phyloP scores from a whole-genome alignment of 2,888 invertebrate species.

The Koerneria pararmatus region DNA sequence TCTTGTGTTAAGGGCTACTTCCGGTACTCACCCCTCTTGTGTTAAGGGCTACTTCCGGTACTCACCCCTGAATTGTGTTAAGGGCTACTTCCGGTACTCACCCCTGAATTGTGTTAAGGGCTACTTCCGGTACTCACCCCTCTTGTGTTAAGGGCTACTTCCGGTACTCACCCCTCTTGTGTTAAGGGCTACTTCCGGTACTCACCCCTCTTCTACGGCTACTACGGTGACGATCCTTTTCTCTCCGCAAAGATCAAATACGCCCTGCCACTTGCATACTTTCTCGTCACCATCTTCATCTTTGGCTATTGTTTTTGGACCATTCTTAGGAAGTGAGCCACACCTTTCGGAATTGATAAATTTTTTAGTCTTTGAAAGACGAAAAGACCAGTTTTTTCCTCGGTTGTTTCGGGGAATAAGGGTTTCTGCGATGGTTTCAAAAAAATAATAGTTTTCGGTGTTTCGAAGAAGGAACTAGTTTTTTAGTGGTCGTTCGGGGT shows the following conservation, averaged over 20 bases:
- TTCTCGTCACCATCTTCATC: conserved; percentile 80
- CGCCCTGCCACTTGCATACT: conserved; percentile 85
- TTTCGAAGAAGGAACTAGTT: no score
- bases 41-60: conserved; percentile 62
- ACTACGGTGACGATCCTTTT: conserved; percentile 68
- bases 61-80: no score
- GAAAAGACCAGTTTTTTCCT: no score
- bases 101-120: no score
- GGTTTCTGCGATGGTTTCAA: conserved; percentile 1
- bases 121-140: no score
- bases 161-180: background rate
- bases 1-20: conserved; percentile 27
- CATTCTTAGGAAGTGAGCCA: conserved; percentile 78
- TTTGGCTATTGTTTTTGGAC: conserved; percentile 93
- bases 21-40: background rate
- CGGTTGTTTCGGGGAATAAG: background rate
- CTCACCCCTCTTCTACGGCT: conserved; percentile 93
- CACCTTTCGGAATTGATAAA: no score
- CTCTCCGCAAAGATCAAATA: conserved; percentile 65
- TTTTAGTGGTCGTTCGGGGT: no score
- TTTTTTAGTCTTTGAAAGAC: no score
- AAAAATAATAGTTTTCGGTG: no score
- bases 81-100: no score
- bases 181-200: conserved; percentile 62
- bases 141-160: conserved; percentile 27